phyloP scores from a whole-genome alignment of 2,888 invertebrate species.

The Steinernema scapterisci region DNA sequence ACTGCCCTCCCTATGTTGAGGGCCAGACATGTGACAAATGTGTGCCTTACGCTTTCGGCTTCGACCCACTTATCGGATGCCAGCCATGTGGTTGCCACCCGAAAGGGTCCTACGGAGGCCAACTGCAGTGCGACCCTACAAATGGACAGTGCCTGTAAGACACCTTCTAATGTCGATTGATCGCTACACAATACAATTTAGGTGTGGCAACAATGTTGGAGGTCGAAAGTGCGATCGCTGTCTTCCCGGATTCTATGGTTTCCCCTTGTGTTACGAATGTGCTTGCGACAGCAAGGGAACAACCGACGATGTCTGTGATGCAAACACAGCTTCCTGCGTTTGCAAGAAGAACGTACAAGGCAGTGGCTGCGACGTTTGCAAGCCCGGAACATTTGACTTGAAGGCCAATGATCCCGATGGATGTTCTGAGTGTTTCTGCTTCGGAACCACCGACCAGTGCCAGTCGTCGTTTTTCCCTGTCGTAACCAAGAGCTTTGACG shows the following conservation, averaged over 20 bases:
- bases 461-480: constrained; percentile 75
- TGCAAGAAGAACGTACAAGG: constrained; percentile 82
- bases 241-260: constrained; percentile 77
- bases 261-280: constrained; percentile 85
- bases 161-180: no score
- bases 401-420: constrained; percentile 83
- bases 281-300: constrained; percentile 71
- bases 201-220: constrained; percentile 82
- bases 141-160: constrained; percentile 83
- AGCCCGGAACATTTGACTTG: constrained; percentile 86
- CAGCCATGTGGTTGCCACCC: constrained; percentile 88
- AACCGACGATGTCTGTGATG: constrained; percentile 84
- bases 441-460: constrained; percentile 86
- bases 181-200: constrained; percentile 67
- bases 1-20: constrained; percentile 85
- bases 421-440: constrained; percentile 96
- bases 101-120: constrained; percentile 78
- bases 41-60: constrained; percentile 85
- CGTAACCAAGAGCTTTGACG: constrained; percentile 45
- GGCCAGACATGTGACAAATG: constrained; percentile 89
- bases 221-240: constrained; percentile 89
- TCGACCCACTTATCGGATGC: constrained; percentile 90
- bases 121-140: constrained; percentile 84
- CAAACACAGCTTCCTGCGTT: constrained; percentile 77
- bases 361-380: constrained; percentile 82